phyloP scores from a whole-genome alignment of 2,113 vertebrate genomes.

The Promerops cafer region DNA sequence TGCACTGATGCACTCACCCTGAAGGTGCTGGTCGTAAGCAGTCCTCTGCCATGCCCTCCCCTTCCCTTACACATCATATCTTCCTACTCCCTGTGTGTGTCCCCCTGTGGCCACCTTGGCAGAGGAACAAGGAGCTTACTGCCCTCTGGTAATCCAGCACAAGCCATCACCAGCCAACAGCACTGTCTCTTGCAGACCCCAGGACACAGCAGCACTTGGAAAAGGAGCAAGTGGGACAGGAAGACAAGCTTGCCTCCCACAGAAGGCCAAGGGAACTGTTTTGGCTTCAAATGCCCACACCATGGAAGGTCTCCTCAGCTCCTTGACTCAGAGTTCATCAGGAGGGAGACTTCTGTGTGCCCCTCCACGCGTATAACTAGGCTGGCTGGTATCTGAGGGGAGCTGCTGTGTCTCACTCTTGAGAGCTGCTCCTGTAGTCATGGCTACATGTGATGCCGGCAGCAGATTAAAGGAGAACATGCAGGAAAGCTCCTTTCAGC shows the following conservation, averaged over 20 bases:
- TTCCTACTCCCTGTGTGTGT: rapidly evolving
- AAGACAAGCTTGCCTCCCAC: neutral
- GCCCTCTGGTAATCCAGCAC: neutral
- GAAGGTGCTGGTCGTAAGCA: neutral
- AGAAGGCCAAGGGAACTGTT: neutral
- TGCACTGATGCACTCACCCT: no score
- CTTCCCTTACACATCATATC: neutral
- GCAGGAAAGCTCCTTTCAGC: neutral
- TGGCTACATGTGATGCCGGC: neutral
- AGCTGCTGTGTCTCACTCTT: neutral
- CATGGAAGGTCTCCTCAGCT: neutral
- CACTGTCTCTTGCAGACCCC: neutral
- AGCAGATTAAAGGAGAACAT: neutral
- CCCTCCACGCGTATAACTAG: rapidly evolving
- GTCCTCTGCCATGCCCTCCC: neutral
- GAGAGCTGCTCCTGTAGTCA: neutral
- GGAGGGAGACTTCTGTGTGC: neutral
- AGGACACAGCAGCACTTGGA: neutral
- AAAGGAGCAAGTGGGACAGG: neutral
- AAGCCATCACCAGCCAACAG: rapidly evolving
- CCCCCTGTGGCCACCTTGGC: rapidly evolving
- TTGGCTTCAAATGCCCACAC: neutral
- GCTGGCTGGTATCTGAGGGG: neutral
- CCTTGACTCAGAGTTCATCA: neutral
- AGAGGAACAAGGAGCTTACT: neutral